A percentile compares a stretch with the other conserved stretches of the same genome.
Conservation (phyloP, 2,888 invertebrate species). For the Nymphalis c-album region DNA sequence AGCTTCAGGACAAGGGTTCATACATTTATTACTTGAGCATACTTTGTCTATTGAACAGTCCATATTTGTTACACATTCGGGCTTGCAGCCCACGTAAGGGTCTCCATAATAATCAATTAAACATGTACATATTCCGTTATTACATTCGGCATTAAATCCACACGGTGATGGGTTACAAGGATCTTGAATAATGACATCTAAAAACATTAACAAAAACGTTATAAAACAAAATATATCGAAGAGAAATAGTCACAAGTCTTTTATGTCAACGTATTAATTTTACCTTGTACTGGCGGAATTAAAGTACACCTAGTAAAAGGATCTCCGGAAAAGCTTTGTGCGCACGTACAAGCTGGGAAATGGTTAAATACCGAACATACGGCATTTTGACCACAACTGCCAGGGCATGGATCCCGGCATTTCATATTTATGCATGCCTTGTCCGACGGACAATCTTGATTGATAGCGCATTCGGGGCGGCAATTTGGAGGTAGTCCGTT, state of each 20-base stretch:
- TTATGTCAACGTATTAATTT: constrained; percentile 31
- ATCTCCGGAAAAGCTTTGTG: constrained; percentile 87
- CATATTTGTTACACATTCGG: constrained; percentile 88
- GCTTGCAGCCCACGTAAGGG: constrained; percentile 87
- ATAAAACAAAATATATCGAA: neutral
- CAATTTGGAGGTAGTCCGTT: constrained; percentile 88
- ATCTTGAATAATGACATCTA: constrained; percentile 72
- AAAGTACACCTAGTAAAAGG: constrained; percentile 85
- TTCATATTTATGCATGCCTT: constrained; percentile 87
- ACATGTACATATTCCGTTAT: constrained; percentile 85
- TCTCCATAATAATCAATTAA: constrained; percentile 87
- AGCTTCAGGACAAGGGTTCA: constrained; percentile 87
- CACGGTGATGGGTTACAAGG: constrained; percentile 89
- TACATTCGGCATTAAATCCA: constrained; percentile 84
- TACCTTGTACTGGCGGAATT: constrained; percentile 72
- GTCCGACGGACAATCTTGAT: constrained; percentile 86
- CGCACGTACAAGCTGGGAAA: constrained; percentile 85
- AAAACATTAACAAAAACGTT: constrained; percentile 32
- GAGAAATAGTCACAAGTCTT: neutral
- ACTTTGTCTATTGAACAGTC: constrained; percentile 86
- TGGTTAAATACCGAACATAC: constrained; percentile 85
- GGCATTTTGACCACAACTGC: constrained; percentile 85
- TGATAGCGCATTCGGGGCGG: constrained; percentile 86
- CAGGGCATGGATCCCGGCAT: constrained; percentile 87
- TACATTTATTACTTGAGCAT: constrained; percentile 87